Base-by-base conservation (phyloP, 53 echinoderm and acorn worm genomes). In the Echinometra lucunter region DNA sequence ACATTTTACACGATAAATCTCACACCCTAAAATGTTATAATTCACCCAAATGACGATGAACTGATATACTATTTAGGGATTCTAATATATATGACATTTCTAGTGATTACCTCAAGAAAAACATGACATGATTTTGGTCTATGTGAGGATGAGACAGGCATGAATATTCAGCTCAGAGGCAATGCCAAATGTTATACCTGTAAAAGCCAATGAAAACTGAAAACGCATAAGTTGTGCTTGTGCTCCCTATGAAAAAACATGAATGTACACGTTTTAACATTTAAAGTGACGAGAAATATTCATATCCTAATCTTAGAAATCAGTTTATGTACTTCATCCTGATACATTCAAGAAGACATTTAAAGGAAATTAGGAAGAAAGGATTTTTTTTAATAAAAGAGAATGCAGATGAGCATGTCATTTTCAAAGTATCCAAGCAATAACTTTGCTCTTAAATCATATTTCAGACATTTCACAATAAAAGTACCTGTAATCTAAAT, bases 371-470 rank as follows among this genome's bases (percentile, higher is more conserved):
- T 78, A 42, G 78, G 78, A 78, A 78, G 78, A 78, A 19, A 78
- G 18, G 42, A 35, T 78, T 42, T 38, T 78, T 42, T 38, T 78
- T 78, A 17, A 63, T 15, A 19, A 63, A 18, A 12, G 21, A 42
- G 78, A 78, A 42, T 18, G 42, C 3, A 78, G 75, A 78, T 40
- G 38, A 42, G 42, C 38, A 78, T 78, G 38, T 30, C 17, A 78
- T 42, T 78, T 42, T 19, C 78, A 78, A 78, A 42, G 78, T 78
- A 40, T 78, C 78, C 78, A 78, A 78, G 69, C 69, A 40, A 78
- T 19, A 21, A 78, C 19, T 78, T 19, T 21, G 23, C 42, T 78
- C 78, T 40, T 78, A 21, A n/a, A 8, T 19, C 78, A 78, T 78
- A 78, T 78, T 78, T 78, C 78, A 78, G 78, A 78, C 42, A 78